phyloP scores from a whole-genome alignment of 1,140 invertebrate species.

The Neodiprion fabricii region DNA sequence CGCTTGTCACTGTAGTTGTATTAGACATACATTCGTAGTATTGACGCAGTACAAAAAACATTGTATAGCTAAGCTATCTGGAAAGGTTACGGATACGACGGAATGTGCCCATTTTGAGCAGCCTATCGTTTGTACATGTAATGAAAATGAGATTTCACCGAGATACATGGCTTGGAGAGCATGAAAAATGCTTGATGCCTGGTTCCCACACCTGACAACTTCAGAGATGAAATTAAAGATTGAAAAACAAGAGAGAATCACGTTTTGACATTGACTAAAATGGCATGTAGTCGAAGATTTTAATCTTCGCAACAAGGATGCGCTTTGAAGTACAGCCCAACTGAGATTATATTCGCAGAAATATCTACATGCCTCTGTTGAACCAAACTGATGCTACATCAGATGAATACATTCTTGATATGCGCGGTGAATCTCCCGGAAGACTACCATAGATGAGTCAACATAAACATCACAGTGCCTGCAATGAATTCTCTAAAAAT shows the following conservation, averaged over 20 bases:
- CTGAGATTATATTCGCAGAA: background rate
- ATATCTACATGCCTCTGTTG: background rate
- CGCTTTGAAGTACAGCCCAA: background rate
- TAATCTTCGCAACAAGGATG: background rate
- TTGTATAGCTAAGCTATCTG: background rate
- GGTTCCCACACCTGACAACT: background rate
- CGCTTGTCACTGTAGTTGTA: background rate
- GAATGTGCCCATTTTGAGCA: background rate
- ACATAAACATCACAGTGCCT: no score
- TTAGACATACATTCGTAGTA: background rate
- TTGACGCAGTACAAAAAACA: background rate
- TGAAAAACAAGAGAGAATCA: background rate
- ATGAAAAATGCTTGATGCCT: background rate
- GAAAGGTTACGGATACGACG: background rate
- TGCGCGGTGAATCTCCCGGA: background rate
- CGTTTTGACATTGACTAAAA: background rate
- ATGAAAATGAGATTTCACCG: background rate
- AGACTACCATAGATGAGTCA: background rate
- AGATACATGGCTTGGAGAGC: background rate
- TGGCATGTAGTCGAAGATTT: background rate
- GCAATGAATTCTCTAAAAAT: background rate
- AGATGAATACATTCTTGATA: background rate
- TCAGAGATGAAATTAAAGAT: background rate
- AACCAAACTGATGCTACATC: background rate
- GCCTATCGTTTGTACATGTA: background rate